Evolutionary conservation across 92 coral and sea anemone species (phyloP).

Genomic region (Muricea muricata): DNA sequence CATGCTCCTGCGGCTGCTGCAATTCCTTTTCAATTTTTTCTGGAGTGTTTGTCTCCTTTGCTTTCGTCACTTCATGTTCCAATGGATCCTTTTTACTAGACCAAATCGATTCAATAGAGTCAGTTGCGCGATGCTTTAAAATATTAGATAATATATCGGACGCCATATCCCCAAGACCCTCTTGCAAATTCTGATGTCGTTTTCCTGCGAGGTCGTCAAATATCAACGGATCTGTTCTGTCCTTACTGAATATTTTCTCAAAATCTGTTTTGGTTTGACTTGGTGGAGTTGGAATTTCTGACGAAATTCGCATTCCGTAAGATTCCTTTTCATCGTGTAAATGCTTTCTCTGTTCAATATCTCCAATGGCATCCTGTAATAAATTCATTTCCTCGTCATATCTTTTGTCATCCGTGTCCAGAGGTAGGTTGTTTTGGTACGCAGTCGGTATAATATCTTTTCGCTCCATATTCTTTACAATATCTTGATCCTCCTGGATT

Average conservation of each 20-base stretch:
- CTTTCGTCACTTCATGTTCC: neutral
- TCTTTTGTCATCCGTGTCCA: neutral
- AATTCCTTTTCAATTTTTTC: constrained; percentile 5
- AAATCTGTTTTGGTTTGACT: neutral
- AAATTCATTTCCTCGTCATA: neutral
- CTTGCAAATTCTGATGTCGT: neutral
- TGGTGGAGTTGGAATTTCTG: neutral
- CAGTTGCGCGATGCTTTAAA: constrained; percentile 8
- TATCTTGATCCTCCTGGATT: neutral
- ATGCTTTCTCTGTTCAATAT: neutral
- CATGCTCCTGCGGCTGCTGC: neutral
- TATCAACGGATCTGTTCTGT: constrained; percentile 7
- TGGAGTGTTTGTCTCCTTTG: neutral
- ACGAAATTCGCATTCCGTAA: neutral
- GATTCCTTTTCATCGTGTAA: neutral
- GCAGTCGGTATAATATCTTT: constrained; percentile 17
- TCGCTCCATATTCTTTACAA: neutral
- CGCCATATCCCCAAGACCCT: constrained; percentile 21
- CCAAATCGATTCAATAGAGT: constrained; percentile 33
- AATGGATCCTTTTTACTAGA: constrained; percentile 12
- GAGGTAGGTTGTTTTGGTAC: neutral
- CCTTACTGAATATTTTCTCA: neutral
- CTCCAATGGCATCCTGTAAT: neutral
- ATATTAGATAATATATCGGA: constrained; percentile 38
- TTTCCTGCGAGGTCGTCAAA: constrained; percentile 7